A percentile compares a stretch with the other conserved stretches of the same genome.
Conservation (phyloP, 2,797 vertebrate genomes). For the Sarcophilus harrisii region DNA sequence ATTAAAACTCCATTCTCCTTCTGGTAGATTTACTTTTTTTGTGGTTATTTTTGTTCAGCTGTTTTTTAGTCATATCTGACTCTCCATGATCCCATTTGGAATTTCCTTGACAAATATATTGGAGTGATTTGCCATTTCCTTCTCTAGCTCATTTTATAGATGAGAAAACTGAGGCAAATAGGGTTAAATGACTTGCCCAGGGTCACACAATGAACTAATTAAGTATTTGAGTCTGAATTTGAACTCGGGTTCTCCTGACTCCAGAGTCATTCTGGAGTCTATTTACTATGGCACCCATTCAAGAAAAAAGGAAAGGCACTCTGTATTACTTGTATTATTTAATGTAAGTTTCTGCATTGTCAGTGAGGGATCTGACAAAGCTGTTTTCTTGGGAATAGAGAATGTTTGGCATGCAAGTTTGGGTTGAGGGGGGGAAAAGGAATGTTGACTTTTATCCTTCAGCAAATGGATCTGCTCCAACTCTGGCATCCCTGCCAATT, state of each 20-base stretch:
- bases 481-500: slow-evolving; percentile 60
- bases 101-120: neutral
- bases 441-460: slow-evolving; percentile 72
- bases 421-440: slow-evolving; percentile 31
- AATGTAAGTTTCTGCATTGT: neutral
- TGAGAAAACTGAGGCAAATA: neutral
- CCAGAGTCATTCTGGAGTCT: neutral
- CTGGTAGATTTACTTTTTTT: neutral
- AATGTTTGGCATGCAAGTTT: neutral
- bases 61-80: neutral
- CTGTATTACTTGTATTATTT: neutral
- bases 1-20: neutral
- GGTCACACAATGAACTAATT: neutral
- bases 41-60: neutral
- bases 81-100: neutral
- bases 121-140: neutral
- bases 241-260: neutral
- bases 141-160: neutral
- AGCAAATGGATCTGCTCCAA: slow-evolving; percentile 67
- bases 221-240: neutral
- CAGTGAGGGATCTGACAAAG: neutral
- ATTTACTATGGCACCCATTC: slow-evolving; percentile 17
- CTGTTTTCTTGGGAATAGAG: slow-evolving; percentile 6
- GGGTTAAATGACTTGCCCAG: neutral
- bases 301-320: neutral